Base-by-base conservation (phyloP, 2,888 invertebrate genomes). In the Heliconius sara region DNA sequence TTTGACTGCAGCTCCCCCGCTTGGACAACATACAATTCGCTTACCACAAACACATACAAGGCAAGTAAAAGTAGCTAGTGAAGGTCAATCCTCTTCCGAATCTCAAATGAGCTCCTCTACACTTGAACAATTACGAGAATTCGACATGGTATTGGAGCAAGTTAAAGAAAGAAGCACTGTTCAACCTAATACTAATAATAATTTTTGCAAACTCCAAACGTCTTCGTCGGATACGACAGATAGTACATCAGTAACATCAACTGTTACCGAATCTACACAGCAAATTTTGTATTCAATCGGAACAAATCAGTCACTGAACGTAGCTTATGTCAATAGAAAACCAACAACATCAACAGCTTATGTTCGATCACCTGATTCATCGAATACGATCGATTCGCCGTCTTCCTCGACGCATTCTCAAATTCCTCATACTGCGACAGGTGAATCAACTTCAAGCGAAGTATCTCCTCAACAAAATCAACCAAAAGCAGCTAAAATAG, bases 91-190 rank as follows among this genome's bases (percentile, higher is more conserved):
- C 0, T 88, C 94, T 63, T 88, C 93, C 0, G 96, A 96, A 86
- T 94, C 96, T n/a, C 95, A 96, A 86, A 96, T 97, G 86, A 97
- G 97, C 88, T 97, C 97, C 0, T 97, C 97, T 0, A 97, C 97
- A 0, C 91, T 97, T 75, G 97, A 98, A 89, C 97, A 97, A 86
- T 89, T 98, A 13, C 92, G 97, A 78, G 98, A 98, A 88, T 98
- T 98, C 85, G 97, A 98, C 88, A 97, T 97, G 92, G 97, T 98
- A 0, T 93, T 97, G 81, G 97, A 97, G 87, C 97, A 97, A 92
- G 97, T 98, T 0, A 97, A 97, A 88, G 97, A 97, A 89, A 93
- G 97, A 81, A 97, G 97, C 85, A 97, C 96, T 39, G 96, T 96
- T 6, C 96, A 96, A 83, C 96, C 96, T 0, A 90, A 87, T 75